Evolutionary conservation across 2,113 vertebrate genomes (phyloP), one percentile per base, ranked within the genome.

Genomic region (Cyphomyrus plagiostoma): DNA sequence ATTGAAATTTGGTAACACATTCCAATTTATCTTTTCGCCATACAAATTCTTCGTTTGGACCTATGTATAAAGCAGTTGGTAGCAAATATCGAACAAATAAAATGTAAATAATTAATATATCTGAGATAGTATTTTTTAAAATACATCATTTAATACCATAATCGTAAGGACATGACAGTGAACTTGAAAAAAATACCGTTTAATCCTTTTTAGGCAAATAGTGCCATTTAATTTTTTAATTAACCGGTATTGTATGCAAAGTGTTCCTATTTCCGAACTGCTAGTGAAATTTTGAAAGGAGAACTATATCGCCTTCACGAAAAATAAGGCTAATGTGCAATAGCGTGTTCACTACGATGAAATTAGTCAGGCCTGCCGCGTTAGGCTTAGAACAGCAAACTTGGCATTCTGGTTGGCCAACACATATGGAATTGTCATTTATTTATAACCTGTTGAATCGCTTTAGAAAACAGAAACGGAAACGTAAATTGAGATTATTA

Each of bases 371-470:
- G 35, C 35, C 74, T 80, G 15, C 35, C 35, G 15, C 15, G 4
- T 80, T 80, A 42, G 30, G 35, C 4, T 42, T 17, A 80, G 26
- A 77, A 77, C 17, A 39, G 15, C 13, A 80, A 80, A 42, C 74
- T 80, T 80, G 74, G 26, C 70, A 19, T n/a, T 89, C 30, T 42
- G n/a, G 88, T 52, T 87, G 66, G 39, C 86, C 58, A 62, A 83
- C 74, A 77, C 70, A 80, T 80, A 80, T 80, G 74, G 35, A 19
- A 80, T 80, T 17, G 6, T 19, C 15, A 80, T 70, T 70, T 70
- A 70, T 70, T 70, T 70, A 70, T 80, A 80, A 80, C 74, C 15
- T 42, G 74, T 17, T 42, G 15, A 80, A 80, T 80, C 74, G 15
- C 30, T 80, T 39, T 80, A 19, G 74, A 77, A 77, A 39, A 77